Evolutionary conservation across 1,140 invertebrate genomes (phyloP).

Genomic region (Gonioctena quinquepunctata): DNA sequence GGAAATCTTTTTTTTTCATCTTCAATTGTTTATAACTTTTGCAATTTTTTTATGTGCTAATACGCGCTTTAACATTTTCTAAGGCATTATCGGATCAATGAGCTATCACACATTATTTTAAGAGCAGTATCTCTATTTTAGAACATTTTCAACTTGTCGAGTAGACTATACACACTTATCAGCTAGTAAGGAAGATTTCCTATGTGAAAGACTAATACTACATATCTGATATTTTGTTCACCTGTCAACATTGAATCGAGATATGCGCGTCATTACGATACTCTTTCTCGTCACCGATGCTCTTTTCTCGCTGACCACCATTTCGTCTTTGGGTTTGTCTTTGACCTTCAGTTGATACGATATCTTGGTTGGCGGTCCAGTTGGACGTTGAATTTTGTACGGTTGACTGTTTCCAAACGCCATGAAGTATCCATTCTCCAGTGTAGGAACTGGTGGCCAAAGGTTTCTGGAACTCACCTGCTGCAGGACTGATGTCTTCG

Average conservation of each 20-base stretch:
- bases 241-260: background rate
- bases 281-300: background rate
- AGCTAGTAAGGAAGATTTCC: too few relatives aligned
- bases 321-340: conserved; percentile 11
- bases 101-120: too few relatives aligned
- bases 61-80: too few relatives aligned
- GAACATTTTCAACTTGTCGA: too few relatives aligned
- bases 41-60: too few relatives aligned
- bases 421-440: conserved; percentile 79
- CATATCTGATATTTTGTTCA: too few relatives aligned
- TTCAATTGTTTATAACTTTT: too few relatives aligned
- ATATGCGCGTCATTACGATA: background rate
- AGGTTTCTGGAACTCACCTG: conserved; percentile 63
- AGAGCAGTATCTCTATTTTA: too few relatives aligned
- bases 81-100: too few relatives aligned
- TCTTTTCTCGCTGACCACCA: background rate
- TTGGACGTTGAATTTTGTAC: conserved; percentile 47
- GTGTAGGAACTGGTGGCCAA: conserved; percentile 71
- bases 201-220: too few relatives aligned
- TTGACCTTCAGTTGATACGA: conserved; percentile 39
- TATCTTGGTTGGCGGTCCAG: conserved; percentile 49
- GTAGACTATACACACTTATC: too few relatives aligned
- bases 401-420: conserved; percentile 55
- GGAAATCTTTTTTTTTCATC: too few relatives aligned
- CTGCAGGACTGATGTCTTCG: conserved; percentile 72